Percentiles rank a stretch among this genome's conserved stretches.
Evolutionary conservation across 2,113 vertebrate genomes (phyloP).

Genomic region (Gnathonemus echidnorhynchus): DNA sequence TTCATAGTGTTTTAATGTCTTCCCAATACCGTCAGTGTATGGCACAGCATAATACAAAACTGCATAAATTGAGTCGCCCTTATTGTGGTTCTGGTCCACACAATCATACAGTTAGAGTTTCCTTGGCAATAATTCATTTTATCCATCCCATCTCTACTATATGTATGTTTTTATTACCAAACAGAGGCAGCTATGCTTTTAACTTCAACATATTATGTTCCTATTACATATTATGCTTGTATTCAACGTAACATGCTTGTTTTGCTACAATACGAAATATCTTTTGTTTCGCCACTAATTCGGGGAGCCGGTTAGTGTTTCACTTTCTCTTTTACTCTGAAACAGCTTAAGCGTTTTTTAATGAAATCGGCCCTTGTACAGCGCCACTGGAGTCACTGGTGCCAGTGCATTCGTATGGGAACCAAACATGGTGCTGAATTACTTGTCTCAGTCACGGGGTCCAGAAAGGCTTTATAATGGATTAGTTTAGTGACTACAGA

Average conservation of each 20-base stretch:
- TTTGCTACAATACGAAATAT: neutral
- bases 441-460: neutral
- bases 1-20: neutral
- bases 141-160: neutral
- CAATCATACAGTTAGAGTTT: neutral
- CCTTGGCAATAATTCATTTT: neutral
- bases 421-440: conserved; percentile 7
- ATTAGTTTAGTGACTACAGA: neutral
- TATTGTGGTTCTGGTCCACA: neutral
- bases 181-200: neutral
- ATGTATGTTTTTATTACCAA: neutral
- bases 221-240: neutral
- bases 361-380: neutral
- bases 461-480: conserved; percentile 6
- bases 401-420: neutral
- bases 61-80: neutral
- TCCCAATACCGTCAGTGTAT: neutral
- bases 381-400: neutral
- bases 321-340: neutral
- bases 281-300: neutral
- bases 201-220: neutral
- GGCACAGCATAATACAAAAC: neutral
- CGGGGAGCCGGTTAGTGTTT: neutral
- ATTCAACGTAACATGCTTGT: neutral
- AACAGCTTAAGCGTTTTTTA: neutral